phyloP scores from a whole-genome alignment of 2,797 vertebrate species.

The Hafferia zeledoni region DNA sequence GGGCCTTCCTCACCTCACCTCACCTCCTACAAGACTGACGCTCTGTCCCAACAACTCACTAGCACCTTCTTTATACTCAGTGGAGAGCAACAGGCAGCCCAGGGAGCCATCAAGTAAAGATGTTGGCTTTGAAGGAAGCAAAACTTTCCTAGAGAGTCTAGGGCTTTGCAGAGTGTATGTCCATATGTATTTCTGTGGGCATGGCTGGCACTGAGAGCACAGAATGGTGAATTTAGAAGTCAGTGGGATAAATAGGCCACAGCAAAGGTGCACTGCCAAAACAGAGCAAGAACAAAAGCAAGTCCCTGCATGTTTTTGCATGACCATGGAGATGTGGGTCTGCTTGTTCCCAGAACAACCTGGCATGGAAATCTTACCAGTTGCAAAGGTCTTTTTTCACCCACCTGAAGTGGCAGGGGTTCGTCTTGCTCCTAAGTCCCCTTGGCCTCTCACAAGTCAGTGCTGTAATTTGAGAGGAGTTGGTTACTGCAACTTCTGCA shows the following conservation, averaged over 20 bases:
- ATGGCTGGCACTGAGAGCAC: not conserved
- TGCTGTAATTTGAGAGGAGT: fast-evolving
- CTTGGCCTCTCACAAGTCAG: not conserved
- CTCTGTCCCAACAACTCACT: not conserved
- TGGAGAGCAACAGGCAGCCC: not conserved
- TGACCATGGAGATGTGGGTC: not conserved
- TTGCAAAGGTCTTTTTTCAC: not conserved
- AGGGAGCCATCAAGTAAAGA: not conserved
- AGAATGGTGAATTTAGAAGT: not conserved
- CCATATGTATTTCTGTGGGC: not conserved
- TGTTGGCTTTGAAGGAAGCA: not conserved
- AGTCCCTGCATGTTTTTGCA: not conserved
- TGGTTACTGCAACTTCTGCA: not conserved
- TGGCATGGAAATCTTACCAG: not conserved
- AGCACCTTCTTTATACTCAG: not conserved
- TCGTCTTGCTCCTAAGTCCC: fast-evolving
- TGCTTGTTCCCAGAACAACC: not conserved
- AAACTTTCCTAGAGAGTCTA: not conserved
- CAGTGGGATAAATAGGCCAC: not conserved
- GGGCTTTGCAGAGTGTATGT: not conserved
- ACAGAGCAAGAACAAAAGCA: not conserved
- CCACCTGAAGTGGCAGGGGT: not conserved
- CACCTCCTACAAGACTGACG: not conserved
- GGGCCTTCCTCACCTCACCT: not conserved
- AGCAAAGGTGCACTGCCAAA: not conserved